These are phyloP conservation scores for Vanessa tameamea DNA, from an alignment of 1,140 invertebrate genomes.

Conservation along the genomic window DNA sequence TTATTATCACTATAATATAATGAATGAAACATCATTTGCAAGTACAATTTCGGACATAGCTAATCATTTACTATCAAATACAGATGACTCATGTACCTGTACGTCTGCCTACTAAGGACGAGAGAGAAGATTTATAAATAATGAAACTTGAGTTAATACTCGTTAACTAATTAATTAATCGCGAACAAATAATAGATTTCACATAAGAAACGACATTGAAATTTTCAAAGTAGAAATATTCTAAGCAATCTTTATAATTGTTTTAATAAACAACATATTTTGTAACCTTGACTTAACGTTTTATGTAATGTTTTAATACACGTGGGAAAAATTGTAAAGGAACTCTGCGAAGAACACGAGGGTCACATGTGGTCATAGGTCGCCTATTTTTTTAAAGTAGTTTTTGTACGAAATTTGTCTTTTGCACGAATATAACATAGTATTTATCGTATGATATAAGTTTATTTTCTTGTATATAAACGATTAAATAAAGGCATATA, in stretches of 20 bases:
- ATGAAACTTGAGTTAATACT: background rate
- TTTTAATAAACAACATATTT: background rate
- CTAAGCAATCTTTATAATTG: slow-evolving; percentile 20
- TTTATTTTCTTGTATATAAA: too few species aligned
- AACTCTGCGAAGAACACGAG: background rate
- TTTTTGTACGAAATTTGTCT: too few species aligned
- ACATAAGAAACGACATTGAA: slow-evolving; percentile 2
- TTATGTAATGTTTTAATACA: slow-evolving; percentile 13
- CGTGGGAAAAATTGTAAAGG: slow-evolving; percentile 16
- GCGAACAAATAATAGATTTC: background rate
- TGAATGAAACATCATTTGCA: too few species aligned
- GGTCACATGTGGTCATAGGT: too few species aligned
- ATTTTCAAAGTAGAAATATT: slow-evolving; percentile 4
- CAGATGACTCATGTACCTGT: too few species aligned
- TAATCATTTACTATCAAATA: too few species aligned
- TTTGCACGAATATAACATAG: too few species aligned
- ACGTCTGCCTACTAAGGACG: background rate
- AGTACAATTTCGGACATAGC: too few species aligned
- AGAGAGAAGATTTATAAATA: background rate
- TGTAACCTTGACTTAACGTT: slow-evolving; percentile 22
- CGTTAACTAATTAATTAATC: background rate
- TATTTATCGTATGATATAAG: too few species aligned
- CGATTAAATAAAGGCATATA: too few species aligned
- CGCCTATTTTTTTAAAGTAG: too few species aligned
- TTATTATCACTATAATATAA: too few species aligned